Conservation (phyloP, 1,140 invertebrate genomes). For the Pomacea maculata region DNA sequence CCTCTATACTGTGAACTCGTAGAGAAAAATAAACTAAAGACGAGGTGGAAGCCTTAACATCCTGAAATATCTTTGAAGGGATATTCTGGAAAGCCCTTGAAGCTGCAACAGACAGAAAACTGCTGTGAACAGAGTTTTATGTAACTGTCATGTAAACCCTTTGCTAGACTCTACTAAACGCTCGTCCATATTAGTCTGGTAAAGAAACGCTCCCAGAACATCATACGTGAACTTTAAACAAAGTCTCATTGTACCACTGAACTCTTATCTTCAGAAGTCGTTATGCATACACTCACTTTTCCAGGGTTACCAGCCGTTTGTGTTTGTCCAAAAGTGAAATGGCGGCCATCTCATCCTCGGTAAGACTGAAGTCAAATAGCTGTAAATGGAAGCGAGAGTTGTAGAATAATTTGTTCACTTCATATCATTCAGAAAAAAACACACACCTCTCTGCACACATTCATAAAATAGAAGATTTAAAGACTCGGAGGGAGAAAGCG, state of each 20-base stretch:
- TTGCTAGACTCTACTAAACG: too few relatives aligned
- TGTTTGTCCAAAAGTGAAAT: constrained; percentile 29
- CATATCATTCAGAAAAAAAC: neutral
- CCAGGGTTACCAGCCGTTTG: constrained; percentile 23
- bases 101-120: constrained; percentile 23
- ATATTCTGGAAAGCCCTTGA: constrained; percentile 27
- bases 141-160: neutral
- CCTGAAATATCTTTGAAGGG: constrained; percentile 16
- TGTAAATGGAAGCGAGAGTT: neutral
- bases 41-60: too few relatives aligned
- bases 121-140: neutral
- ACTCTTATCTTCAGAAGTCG: too few relatives aligned
- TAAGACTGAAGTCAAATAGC: constrained; percentile 32
- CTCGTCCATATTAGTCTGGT: neutral
- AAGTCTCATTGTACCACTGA: too few relatives aligned
- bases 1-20: too few relatives aligned
- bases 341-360: constrained; percentile 34
- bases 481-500: neutral
- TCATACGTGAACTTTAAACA: too few relatives aligned
- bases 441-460: neutral
- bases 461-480: neutral
- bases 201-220: too few relatives aligned
- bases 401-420: neutral
- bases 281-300: constrained; percentile 26
- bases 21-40: too few relatives aligned